phyloP scores from a whole-genome alignment of 2,113 vertebrate species.

The Scatophagus argus region DNA sequence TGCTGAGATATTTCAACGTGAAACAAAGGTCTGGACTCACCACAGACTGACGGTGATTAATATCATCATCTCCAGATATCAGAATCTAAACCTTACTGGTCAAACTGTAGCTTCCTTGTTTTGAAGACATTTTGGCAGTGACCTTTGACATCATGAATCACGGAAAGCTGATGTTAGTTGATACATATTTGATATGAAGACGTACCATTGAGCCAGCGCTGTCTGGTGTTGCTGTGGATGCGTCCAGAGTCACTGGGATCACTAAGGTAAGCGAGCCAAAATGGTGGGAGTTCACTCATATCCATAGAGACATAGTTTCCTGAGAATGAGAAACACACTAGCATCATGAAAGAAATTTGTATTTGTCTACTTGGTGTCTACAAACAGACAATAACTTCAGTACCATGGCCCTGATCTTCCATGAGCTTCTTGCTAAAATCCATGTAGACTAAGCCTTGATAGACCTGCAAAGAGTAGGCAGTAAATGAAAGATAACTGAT shows the following conservation, averaged over 20 bases:
- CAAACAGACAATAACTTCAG: not conserved
- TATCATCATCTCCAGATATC: not conserved
- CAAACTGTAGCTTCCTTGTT: not conserved
- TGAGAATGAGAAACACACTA: slow-evolving; percentile 31
- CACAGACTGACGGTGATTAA: not conserved
- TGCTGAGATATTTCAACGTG: not conserved
- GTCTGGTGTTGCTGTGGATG: slow-evolving; percentile 87
- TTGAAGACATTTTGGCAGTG: not conserved
- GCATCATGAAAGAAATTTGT: not conserved
- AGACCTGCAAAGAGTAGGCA: slow-evolving; percentile 78
- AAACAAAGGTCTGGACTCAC: not conserved
- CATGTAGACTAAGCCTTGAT: slow-evolving; percentile 89
- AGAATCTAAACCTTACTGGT: not conserved
- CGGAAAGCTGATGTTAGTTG: not conserved
- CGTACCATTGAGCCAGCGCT: slow-evolving; percentile 86
- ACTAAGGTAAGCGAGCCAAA: slow-evolving; percentile 87
- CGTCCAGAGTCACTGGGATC: slow-evolving; percentile 88
- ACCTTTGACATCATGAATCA: not conserved
- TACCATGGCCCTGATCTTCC: slow-evolving; percentile 86
- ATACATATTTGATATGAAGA: not conserved
- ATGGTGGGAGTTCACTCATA: slow-evolving; percentile 77
- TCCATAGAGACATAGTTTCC: slow-evolving; percentile 84
- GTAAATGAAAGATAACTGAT: not conserved
- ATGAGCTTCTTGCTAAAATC: slow-evolving; percentile 86
- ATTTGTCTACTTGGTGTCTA: too few relatives aligned